These are phyloP conservation scores for Epinephelus moara DNA, from an alignment of 2,113 vertebrate species.

Conservation along the genomic window DNA sequence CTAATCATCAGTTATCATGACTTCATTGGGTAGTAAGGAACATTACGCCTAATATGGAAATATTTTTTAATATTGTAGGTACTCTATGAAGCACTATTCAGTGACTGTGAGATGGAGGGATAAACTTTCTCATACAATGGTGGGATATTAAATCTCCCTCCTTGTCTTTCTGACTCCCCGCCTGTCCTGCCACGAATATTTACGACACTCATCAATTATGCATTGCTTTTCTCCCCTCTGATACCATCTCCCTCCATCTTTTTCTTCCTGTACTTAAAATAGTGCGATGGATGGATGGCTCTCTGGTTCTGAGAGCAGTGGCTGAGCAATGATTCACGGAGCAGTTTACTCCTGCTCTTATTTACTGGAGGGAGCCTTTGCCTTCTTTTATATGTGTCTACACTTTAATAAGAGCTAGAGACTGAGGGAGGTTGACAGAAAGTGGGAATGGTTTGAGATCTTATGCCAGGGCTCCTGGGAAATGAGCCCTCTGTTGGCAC, in stretches of 20 bases:
- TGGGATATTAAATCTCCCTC: conserved; percentile 39
- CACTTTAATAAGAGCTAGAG: conserved; percentile 25
- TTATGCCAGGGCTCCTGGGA: conserved; percentile 36
- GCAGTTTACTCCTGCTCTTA: conserved; percentile 43
- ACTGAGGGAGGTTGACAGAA: conserved; percentile 31
- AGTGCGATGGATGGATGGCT: conserved; percentile 34
- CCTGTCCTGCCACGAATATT: conserved; percentile 48
- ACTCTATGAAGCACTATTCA: background rate
- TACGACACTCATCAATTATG: conserved; percentile 74
- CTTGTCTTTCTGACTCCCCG: conserved; percentile 23
- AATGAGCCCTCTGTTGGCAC: conserved; percentile 30
- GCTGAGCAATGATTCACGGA: conserved; percentile 56
- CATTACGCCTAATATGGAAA: background rate
- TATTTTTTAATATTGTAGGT: background rate
- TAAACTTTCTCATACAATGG: conserved; percentile 19
- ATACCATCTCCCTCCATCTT: conserved; percentile 33
- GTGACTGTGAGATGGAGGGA: background rate
- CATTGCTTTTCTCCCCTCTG: conserved; percentile 51
- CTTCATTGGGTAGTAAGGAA: background rate
- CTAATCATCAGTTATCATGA: conserved; percentile 11
- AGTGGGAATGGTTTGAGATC: conserved; percentile 31
- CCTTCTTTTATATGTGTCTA: conserved; percentile 26
- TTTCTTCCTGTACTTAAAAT: conserved; percentile 47
- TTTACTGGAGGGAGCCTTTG: conserved; percentile 49
- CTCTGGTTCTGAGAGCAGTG: background rate